Evolutionary conservation across 2,113 vertebrate species (phyloP).

Genomic region (Notothenia coriiceps): DNA sequence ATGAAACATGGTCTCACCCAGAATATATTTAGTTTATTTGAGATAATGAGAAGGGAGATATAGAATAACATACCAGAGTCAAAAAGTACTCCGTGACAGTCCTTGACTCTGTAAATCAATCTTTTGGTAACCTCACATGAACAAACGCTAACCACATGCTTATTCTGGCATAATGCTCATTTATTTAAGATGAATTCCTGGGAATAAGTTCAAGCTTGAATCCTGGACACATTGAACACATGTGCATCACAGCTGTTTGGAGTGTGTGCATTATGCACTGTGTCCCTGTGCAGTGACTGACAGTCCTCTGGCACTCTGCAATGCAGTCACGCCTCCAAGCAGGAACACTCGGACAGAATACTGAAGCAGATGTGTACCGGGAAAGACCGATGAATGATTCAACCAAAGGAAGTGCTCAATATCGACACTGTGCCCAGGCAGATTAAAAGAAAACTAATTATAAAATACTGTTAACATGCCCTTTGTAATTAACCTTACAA

Average conservation of each 20-base stretch:
- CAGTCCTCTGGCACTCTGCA: constrained; percentile 50
- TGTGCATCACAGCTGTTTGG: constrained; percentile 47
- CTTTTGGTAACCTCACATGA: not conserved
- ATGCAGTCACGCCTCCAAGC: constrained; percentile 46
- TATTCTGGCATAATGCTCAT: constrained; percentile 9
- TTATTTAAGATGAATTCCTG: constrained; percentile 10
- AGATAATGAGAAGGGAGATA: not conserved
- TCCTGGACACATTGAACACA: not conserved
- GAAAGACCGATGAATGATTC: constrained; percentile 47
- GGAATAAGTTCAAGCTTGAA: constrained; percentile 2
- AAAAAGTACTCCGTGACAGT: not conserved
- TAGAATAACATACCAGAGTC: not conserved
- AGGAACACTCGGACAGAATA: constrained; percentile 51
- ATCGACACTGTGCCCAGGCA: not conserved
- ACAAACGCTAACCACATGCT: not conserved
- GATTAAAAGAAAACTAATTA: not conserved
- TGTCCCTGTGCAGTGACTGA: constrained; percentile 43
- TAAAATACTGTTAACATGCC: not conserved
- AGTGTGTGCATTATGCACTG: constrained; percentile 11
- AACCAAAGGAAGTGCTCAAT: constrained; percentile 12
- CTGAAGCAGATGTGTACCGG: constrained; percentile 44
- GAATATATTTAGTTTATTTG: not conserved
- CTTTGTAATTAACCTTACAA: not conserved
- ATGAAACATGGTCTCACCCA: too few relatives aligned
- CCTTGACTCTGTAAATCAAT: not conserved